Evolutionary conservation across 2,797 vertebrate genomes (phyloP).

Genomic region (Pseudopleuronectes americanus): DNA sequence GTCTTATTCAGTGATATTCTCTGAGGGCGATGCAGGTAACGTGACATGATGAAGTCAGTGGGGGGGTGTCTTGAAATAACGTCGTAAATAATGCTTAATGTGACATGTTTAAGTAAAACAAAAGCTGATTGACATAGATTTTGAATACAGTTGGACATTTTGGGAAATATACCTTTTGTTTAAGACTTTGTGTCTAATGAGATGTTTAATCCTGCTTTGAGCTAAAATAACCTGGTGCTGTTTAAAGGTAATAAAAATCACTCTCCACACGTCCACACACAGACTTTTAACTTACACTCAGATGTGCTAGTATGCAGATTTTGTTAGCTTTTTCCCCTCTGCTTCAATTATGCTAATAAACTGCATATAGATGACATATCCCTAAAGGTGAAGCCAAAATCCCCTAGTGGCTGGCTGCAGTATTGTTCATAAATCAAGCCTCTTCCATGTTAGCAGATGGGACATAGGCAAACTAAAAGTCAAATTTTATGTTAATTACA

Average conservation of each 20-base stretch:
- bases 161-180: not conserved
- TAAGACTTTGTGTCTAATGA: not conserved
- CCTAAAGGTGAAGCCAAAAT: too few relatives aligned
- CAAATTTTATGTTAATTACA: too few relatives aligned
- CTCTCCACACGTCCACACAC: not conserved
- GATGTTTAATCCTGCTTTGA: conserved; percentile 3
- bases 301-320: too few relatives aligned
- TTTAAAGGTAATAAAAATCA: not conserved
- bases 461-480: too few relatives aligned
- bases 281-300: too few relatives aligned
- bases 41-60: conserved; percentile 27
- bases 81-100: conserved; percentile 34
- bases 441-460: too few relatives aligned
- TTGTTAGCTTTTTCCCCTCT: too few relatives aligned
- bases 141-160: conserved; percentile 12
- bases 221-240: not conserved
- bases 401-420: too few relatives aligned
- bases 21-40: conserved; percentile 31
- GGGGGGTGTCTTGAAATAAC: conserved; percentile 34
- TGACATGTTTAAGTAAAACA: conserved; percentile 11
- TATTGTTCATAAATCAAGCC: too few relatives aligned
- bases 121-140: conserved; percentile 7
- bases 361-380: too few relatives aligned
- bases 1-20: conserved; percentile 51
- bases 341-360: too few relatives aligned